Evolutionary conservation across 2,888 invertebrate species (phyloP).

Genomic region (Pollenia amentaria): DNA sequence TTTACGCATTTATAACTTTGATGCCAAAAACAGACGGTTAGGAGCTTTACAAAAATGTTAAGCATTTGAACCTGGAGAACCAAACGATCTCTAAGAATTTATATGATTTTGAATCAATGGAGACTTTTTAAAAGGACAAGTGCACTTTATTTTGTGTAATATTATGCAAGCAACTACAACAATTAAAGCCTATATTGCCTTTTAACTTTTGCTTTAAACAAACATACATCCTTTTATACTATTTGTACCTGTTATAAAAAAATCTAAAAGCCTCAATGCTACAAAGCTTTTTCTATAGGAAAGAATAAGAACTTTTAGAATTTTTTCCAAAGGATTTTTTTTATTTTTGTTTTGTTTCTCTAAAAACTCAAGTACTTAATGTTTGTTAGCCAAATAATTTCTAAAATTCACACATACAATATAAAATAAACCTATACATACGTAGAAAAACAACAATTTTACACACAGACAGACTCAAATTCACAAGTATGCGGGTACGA

Average conservation of each 20-base stretch:
- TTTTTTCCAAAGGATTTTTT: not conserved
- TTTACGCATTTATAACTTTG: too few relatives aligned
- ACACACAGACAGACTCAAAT: not conserved
- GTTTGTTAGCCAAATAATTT: constrained; percentile 12
- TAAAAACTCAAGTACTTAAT: constrained; percentile 17
- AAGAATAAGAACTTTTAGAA: constrained; percentile 11
- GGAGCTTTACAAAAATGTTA: too few relatives aligned
- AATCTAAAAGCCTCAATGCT: constrained; percentile 30
- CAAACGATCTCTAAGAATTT: too few relatives aligned
- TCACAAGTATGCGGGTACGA: not conserved
- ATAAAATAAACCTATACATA: not conserved
- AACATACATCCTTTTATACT: not conserved
- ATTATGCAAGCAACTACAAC: not conserved
- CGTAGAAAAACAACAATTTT: not conserved
- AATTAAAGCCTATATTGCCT: not conserved
- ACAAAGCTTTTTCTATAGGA: constrained; percentile 27
- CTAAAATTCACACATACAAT: not conserved
- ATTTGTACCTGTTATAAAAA: not conserved
- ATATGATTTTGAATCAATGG: too few relatives aligned
- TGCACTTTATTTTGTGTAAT: not conserved
- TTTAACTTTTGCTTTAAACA: not conserved
- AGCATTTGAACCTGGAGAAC: too few relatives aligned
- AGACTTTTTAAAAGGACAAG: not conserved
- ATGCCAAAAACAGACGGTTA: too few relatives aligned
- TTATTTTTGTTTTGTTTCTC: not conserved